phyloP scores from a whole-genome alignment of 2,888 invertebrate genomes.

The Ormyrus thymus region DNA sequence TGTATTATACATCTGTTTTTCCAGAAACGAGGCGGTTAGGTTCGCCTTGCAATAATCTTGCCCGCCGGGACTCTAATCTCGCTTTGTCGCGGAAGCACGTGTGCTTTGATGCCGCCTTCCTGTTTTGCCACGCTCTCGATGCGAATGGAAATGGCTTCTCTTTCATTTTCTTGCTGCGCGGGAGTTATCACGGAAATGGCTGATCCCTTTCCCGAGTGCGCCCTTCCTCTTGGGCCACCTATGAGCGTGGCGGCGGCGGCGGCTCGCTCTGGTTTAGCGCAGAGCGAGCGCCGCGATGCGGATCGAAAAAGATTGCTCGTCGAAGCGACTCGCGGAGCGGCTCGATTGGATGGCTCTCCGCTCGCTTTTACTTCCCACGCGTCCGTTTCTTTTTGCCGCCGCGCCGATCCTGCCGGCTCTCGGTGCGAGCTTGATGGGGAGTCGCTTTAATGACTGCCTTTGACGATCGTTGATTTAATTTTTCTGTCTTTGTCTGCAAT shows the following conservation, averaged over 20 bases:
- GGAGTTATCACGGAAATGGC: slow-evolving; percentile 34
- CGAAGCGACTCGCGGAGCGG: slow-evolving; percentile 32
- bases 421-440: background rate
- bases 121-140: background rate
- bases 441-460: slow-evolving; percentile 35
- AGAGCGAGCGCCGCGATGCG: slow-evolving; percentile 14
- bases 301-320: slow-evolving; percentile 46
- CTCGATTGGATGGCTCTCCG: slow-evolving; percentile 41
- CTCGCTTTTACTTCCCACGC: slow-evolving; percentile 11
- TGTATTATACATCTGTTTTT: no score
- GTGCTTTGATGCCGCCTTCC: slow-evolving; percentile 11
- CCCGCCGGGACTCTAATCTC: background rate
- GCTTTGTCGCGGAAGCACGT: background rate
- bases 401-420: background rate
- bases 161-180: slow-evolving; percentile 20
- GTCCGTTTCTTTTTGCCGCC: background rate
- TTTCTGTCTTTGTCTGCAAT: slow-evolving; percentile 18
- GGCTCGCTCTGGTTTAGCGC: no score
- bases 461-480: slow-evolving; percentile 40
- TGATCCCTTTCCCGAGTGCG: background rate
- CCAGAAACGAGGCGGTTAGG: no score
- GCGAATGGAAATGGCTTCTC: slow-evolving; percentile 12
- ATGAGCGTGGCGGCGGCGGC: no score
- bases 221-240: background rate
- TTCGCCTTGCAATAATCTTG: background rate